Conservation (phyloP, 2,888 invertebrate species). For the Teinopalpus imperialis region DNA sequence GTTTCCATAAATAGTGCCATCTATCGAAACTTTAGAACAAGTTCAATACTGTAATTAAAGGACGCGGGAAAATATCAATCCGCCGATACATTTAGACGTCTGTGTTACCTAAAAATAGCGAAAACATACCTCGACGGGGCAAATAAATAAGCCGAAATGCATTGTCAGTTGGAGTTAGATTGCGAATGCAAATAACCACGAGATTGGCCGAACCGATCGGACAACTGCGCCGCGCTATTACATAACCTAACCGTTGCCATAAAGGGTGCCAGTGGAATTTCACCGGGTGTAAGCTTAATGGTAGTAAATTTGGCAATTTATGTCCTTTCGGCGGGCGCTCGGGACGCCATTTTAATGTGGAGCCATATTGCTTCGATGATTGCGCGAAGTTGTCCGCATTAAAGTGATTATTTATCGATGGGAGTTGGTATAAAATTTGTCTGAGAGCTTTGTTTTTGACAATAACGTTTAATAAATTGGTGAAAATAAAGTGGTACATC, state of each 20-base stretch:
- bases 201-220: conserved; percentile 1
- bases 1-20: neutral
- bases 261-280: conserved; percentile 1
- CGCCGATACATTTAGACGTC: neutral
- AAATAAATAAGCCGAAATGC: conserved; percentile 7
- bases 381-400: neutral
- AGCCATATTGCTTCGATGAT: neutral
- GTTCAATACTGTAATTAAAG: neutral
- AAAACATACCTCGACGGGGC: conserved; percentile 2
- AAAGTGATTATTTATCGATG: conserved; percentile 1
- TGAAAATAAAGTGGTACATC: no score
- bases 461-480: no score
- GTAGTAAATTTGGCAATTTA: conserved; percentile 21
- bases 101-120: conserved; percentile 1
- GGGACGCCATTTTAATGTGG: conserved; percentile 4
- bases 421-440: neutral
- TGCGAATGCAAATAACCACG: conserved; percentile 16
- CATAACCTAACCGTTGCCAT: conserved; percentile 3
- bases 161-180: conserved; percentile 12
- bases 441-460: no score
- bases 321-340: neutral
- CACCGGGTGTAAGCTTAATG: conserved; percentile 9
- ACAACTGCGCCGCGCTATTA: conserved; percentile 6
- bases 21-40: neutral
- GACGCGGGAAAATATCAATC: conserved; percentile 4